These are phyloP conservation scores for Leptura quadrifasciata DNA, from an alignment of 2,888 invertebrate species.

Conservation along the genomic window DNA sequence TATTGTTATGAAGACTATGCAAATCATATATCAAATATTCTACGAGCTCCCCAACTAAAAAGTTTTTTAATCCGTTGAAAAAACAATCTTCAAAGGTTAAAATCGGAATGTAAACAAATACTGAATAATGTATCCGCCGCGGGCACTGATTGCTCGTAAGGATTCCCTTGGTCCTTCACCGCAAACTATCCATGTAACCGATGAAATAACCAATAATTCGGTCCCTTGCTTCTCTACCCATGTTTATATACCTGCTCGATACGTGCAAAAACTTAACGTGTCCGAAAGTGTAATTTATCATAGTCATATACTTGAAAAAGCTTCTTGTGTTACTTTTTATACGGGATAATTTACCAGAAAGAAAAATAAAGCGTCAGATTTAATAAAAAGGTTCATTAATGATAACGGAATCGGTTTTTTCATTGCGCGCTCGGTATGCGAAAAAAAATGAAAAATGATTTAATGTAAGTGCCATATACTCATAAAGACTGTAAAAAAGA, in stretches of 20 bases:
- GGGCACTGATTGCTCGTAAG: not conserved
- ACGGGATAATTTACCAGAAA: slow-evolving; percentile 13
- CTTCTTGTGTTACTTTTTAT: slow-evolving; percentile 5
- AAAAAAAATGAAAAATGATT: slow-evolving; percentile 1
- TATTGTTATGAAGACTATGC: too few species aligned
- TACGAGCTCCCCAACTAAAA: too few species aligned
- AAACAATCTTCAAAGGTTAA: not conserved
- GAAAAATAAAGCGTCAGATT: slow-evolving; percentile 12
- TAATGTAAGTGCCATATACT: not conserved
- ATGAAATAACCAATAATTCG: not conserved
- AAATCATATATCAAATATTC: too few species aligned
- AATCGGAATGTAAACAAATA: not conserved
- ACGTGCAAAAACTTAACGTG: slow-evolving; percentile 49
- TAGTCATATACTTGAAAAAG: slow-evolving; percentile 30
- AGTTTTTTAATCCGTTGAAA: too few species aligned
- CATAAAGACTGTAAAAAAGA: not conserved
- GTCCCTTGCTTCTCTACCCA: not conserved
- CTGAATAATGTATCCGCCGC: not conserved
- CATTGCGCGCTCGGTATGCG: not conserved
- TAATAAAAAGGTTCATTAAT: slow-evolving; percentile 6
- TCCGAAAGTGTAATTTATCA: slow-evolving; percentile 49
- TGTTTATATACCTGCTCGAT: slow-evolving; percentile 41
- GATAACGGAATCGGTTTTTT: slow-evolving; percentile 7
- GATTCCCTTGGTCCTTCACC: not conserved
- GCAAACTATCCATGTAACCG: not conserved